Percentiles rank a stretch among this genome's conserved stretches.
Evolutionary conservation across 1,140 invertebrate genomes (phyloP).

Genomic region (Mamestra configurata): DNA sequence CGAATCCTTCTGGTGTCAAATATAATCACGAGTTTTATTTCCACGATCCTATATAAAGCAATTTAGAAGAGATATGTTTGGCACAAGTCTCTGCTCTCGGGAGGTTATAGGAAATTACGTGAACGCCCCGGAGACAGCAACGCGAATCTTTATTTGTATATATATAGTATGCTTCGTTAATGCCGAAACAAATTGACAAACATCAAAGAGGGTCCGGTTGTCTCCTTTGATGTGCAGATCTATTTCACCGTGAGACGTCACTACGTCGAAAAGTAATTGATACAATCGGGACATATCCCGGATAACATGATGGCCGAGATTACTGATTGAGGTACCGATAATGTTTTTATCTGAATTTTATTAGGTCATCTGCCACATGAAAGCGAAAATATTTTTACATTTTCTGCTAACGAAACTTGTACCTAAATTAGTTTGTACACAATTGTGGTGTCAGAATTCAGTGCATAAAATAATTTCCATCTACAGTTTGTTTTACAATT

Average conservation of each 20-base stretch:
- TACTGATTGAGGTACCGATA: neutral
- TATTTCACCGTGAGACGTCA: neutral
- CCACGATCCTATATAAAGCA: constrained; percentile 33
- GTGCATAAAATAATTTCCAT: constrained; percentile 7
- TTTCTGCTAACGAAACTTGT: neutral
- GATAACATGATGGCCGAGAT: too few relatives aligned
- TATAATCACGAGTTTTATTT: constrained; percentile 47
- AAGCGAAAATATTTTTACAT: neutral
- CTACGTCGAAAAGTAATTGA: constrained; percentile 3
- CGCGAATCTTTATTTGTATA: constrained; percentile 36
- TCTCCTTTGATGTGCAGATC: constrained; percentile 26
- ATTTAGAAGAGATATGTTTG: constrained; percentile 40
- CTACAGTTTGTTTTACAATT: neutral
- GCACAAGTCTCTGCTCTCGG: constrained; percentile 12
- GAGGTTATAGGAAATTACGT: constrained; percentile 41
- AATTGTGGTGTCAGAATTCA: neutral
- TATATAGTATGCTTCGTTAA: constrained; percentile 37
- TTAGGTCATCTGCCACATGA: neutral
- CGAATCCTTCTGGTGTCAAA: constrained; percentile 40
- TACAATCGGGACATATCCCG: neutral
- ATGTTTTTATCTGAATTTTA: neutral
- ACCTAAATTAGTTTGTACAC: neutral
- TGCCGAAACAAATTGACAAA: constrained; percentile 47
- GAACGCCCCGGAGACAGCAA: constrained; percentile 45
- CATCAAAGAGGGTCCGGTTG: constrained; percentile 32